Evolutionary conservation across 2,888 invertebrate genomes (phyloP).

Genomic region (Rhodophaea formosa): DNA sequence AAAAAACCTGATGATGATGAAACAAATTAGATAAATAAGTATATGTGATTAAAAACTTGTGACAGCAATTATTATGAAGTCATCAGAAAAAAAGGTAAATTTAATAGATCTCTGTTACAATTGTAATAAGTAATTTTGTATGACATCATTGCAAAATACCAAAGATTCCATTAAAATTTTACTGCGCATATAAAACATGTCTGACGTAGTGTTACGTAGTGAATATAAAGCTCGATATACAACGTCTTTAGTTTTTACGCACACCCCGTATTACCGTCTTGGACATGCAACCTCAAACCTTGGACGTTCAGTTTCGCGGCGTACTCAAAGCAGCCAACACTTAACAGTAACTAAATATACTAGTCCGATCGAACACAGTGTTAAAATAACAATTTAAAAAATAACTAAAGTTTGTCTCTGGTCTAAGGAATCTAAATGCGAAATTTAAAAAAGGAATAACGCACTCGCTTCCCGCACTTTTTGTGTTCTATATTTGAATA

Average conservation of each 20-base stretch:
- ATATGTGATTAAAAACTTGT: too few relatives aligned
- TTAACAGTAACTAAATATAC: slow-evolving; percentile 35
- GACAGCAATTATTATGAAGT: too few relatives aligned
- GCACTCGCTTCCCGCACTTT: slow-evolving; percentile 27
- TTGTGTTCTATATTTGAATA: slow-evolving; percentile 19
- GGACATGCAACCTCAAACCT: slow-evolving; percentile 14
- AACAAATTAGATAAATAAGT: too few relatives aligned
- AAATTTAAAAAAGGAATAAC: slow-evolving; percentile 27
- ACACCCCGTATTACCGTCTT: slow-evolving; percentile 13
- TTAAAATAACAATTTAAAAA: slow-evolving; percentile 33
- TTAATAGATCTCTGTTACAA: too few relatives aligned
- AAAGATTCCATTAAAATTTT: background rate
- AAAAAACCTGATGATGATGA: too few relatives aligned
- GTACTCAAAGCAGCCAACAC: slow-evolving; percentile 30
- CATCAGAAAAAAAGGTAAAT: too few relatives aligned
- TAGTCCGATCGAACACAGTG: slow-evolving; percentile 32
- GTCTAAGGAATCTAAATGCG: slow-evolving; percentile 32
- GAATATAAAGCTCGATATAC: background rate
- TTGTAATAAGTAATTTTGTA: too few relatives aligned
- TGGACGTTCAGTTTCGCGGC: slow-evolving; percentile 41
- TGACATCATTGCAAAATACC: too few relatives aligned
- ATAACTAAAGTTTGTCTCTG: slow-evolving; percentile 30
- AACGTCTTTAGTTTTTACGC: background rate
- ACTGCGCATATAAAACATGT: background rate
- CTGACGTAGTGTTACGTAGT: background rate